A percentile compares a stretch with the other conserved stretches of the same genome.
Evolutionary conservation across 2,797 vertebrate genomes (phyloP).

Genomic region (Clarias pachynema): DNA sequence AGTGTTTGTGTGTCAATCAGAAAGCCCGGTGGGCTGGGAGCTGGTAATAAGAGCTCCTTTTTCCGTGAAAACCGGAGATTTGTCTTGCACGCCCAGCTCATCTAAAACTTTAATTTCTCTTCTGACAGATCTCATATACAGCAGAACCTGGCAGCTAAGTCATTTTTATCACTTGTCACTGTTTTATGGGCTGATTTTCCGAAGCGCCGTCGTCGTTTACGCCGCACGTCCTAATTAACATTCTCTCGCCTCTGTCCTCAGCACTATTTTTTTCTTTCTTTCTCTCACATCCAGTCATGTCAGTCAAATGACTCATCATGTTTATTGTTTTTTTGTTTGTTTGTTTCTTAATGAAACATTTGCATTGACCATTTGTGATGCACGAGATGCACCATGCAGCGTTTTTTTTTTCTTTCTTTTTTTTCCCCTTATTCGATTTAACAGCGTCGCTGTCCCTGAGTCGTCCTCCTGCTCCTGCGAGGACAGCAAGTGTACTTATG

Average conservation of each 20-base stretch:
- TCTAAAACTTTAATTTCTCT: conserved; percentile 16
- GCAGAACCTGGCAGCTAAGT: conserved; percentile 14
- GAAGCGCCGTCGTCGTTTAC: neutral
- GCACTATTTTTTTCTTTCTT: neutral
- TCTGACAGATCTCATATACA: conserved; percentile 32
- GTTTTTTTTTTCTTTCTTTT: neutral
- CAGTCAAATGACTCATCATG: neutral
- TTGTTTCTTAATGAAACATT: neutral
- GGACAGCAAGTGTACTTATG: conserved; percentile 48
- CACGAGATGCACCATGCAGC: neutral
- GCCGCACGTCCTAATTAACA: conserved; percentile 7
- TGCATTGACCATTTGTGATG: neutral
- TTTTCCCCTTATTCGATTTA: neutral
- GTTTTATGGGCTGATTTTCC: conserved; percentile 7
- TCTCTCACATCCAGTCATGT: neutral
- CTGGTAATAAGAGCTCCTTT: neutral
- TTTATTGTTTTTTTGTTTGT: neutral
- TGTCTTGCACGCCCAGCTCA: conserved; percentile 7
- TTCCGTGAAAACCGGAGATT: neutral
- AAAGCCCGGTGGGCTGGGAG: neutral
- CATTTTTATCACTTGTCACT: conserved; percentile 16
- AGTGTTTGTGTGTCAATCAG: conserved; percentile 6
- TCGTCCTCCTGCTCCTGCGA: conserved; percentile 29
- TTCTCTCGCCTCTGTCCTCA: neutral
- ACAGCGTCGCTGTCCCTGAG: conserved; percentile 21